A percentile compares a stretch with the other conserved stretches of the same genome.
Evolutionary conservation across 1,140 invertebrate species (phyloP).

Genomic region (Adelges cooleyi): DNA sequence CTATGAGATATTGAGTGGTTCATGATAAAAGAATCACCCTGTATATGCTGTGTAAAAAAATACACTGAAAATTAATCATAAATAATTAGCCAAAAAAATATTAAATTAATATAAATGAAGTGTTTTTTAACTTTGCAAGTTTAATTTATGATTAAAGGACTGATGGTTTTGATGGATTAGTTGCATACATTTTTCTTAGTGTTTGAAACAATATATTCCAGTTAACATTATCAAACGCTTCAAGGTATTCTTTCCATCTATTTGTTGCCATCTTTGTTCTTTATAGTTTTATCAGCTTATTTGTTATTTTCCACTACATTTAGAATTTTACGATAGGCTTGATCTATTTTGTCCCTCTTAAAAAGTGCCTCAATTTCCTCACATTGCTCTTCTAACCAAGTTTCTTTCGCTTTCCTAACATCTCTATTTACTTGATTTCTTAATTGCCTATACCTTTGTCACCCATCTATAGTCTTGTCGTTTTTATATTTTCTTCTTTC

Average conservation of each 20-base stretch:
- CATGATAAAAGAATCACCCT: too few relatives aligned
- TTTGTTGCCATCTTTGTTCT: conserved; percentile 11
- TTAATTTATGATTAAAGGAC: too few relatives aligned
- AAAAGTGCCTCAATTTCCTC: conserved; percentile 12
- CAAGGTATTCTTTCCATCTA: conserved; percentile 27
- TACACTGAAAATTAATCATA: too few relatives aligned
- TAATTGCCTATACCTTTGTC: conserved; percentile 12
- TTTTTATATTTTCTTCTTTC: conserved; percentile 29
- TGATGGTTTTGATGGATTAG: too few relatives aligned
- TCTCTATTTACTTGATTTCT: conserved; percentile 16
- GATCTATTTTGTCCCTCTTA: conserved; percentile 9
- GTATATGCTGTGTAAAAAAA: too few relatives aligned
- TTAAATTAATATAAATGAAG: too few relatives aligned
- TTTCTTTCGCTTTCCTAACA: conserved; percentile 20
- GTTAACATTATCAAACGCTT: too few relatives aligned
- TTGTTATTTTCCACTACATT: conserved; percentile 9
- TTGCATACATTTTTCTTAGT: too few relatives aligned
- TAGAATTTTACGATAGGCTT: conserved; percentile 7
- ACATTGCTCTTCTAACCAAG: conserved; percentile 12
- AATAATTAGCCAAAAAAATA: too few relatives aligned
- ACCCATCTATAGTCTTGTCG: conserved; percentile 3
- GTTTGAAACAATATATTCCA: too few relatives aligned
- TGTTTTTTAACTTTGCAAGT: too few relatives aligned
- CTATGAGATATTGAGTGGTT: too few relatives aligned
- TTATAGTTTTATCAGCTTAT: conserved; percentile 6